A percentile compares a stretch with the other conserved stretches of the same genome.
phyloP scores from a whole-genome alignment of 2,797 vertebrate species.

The Agapornis canus region DNA sequence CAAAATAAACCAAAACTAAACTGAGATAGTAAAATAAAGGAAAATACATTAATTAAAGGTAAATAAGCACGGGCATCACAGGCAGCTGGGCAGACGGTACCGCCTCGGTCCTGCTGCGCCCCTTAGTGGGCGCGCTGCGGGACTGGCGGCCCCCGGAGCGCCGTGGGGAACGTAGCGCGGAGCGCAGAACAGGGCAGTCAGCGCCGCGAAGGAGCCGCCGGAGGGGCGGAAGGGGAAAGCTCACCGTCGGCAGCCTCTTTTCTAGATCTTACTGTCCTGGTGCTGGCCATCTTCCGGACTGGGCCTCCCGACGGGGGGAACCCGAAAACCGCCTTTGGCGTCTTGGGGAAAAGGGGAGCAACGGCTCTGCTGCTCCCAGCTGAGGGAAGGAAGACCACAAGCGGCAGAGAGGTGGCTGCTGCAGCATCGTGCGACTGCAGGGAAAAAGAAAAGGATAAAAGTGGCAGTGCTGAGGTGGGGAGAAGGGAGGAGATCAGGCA shows the following conservation, averaged over 20 bases:
- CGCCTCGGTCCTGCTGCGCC: not conserved
- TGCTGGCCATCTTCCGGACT: no score
- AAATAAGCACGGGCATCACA: rapidly evolving
- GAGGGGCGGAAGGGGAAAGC: not conserved
- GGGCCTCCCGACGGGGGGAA: rapidly evolving
- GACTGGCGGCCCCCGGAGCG: rapidly evolving
- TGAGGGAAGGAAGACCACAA: rapidly evolving
- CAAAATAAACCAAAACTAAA: not conserved
- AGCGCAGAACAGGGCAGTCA: rapidly evolving
- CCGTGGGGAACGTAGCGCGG: not conserved
- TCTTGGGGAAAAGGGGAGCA: rapidly evolving
- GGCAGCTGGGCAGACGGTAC: rapidly evolving
- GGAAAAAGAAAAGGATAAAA: no score
- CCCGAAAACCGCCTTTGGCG: not conserved
- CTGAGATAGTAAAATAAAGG: rapidly evolving
- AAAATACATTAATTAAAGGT: not conserved
- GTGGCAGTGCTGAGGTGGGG: rapidly evolving
- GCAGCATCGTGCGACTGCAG: no score
- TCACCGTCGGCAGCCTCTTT: not conserved
- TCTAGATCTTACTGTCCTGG: rapidly evolving
- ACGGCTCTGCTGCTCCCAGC: rapidly evolving
- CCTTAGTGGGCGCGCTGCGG: not conserved
- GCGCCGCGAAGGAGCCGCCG: not conserved
- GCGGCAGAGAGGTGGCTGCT: not conserved
- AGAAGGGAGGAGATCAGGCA: rapidly evolving